A percentile compares a stretch with the other conserved stretches of the same genome.
Conservation (phyloP, 1,140 invertebrate species). For the Sipha flava region DNA sequence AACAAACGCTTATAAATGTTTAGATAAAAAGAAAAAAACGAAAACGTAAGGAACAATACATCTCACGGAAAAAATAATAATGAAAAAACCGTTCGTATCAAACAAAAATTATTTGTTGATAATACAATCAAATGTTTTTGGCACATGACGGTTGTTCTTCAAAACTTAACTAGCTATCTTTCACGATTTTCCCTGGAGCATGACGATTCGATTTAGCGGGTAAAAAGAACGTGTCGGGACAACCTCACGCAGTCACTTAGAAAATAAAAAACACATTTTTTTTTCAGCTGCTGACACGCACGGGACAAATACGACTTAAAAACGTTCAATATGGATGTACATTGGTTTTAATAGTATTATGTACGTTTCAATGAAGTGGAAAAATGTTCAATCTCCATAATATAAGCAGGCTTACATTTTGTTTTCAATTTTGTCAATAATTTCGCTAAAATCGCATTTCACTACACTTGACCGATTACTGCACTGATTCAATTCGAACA, state of each 20-base stretch:
- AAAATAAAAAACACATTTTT: neutral
- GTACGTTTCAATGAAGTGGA: neutral
- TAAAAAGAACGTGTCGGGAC: constrained; percentile 12
- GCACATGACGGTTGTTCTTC: constrained; percentile 7
- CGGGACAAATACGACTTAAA: neutral
- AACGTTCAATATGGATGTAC: neutral
- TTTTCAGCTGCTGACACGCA: constrained; percentile 13
- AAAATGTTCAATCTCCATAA: constrained; percentile 1
- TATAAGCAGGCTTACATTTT: neutral
- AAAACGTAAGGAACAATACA: neutral
- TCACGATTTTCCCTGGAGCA: constrained; percentile 10
- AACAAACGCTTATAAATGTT: too few species aligned
- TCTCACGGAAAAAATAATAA: neutral
- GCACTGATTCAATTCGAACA: neutral
- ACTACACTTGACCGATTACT: neutral
- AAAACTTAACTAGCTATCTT: constrained; percentile 19
- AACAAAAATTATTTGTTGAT: neutral
- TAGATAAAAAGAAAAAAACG: neutral
- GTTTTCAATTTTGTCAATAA: neutral
- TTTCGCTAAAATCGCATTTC: neutral
- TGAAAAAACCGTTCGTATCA: neutral
- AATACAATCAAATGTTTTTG: neutral
- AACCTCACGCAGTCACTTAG: constrained; percentile 21
- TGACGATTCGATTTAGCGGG: constrained; percentile 7
- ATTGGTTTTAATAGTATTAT: neutral